phyloP scores from a whole-genome alignment of 2,113 vertebrate genomes.

The Sus scrofa region DNA sequence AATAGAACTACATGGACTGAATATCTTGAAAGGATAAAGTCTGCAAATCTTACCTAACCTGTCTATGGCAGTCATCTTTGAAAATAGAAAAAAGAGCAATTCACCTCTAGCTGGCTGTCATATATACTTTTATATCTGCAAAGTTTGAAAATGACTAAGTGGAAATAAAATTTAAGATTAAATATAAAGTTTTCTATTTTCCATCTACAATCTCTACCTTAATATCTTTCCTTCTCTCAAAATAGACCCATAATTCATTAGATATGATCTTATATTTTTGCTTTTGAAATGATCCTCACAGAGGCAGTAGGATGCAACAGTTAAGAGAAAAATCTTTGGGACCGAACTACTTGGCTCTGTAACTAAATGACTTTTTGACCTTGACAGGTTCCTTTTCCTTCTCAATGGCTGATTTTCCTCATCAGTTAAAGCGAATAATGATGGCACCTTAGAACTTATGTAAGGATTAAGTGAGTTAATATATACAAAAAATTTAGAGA shows the following conservation, averaged over 20 bases:
- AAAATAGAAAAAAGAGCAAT: neutral
- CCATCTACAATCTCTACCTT: neutral
- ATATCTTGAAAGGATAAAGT: neutral
- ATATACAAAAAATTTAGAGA: slow-evolving; percentile 2
- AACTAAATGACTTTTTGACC: neutral
- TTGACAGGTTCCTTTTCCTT: neutral
- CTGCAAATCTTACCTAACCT: neutral
- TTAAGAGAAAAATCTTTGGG: neutral
- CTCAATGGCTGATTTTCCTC: neutral
- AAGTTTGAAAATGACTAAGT: slow-evolving; percentile 11
- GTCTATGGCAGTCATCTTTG: neutral
- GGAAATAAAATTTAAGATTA: neutral
- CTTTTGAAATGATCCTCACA: neutral
- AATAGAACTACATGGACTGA: neutral
- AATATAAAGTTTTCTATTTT: slow-evolving; percentile 8
- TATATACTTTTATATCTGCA: neutral
- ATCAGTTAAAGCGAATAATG: neutral
- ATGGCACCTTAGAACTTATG: neutral
- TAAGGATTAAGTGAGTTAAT: neutral
- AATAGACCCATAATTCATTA: neutral
- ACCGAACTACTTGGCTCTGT: neutral
- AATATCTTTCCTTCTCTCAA: neutral
- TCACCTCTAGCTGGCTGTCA: neutral
- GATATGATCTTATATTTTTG: neutral
- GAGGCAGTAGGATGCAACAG: neutral